These are phyloP conservation scores for Cyprinus carpio DNA, from an alignment of 2,113 vertebrate genomes.

Conservation along the genomic window DNA sequence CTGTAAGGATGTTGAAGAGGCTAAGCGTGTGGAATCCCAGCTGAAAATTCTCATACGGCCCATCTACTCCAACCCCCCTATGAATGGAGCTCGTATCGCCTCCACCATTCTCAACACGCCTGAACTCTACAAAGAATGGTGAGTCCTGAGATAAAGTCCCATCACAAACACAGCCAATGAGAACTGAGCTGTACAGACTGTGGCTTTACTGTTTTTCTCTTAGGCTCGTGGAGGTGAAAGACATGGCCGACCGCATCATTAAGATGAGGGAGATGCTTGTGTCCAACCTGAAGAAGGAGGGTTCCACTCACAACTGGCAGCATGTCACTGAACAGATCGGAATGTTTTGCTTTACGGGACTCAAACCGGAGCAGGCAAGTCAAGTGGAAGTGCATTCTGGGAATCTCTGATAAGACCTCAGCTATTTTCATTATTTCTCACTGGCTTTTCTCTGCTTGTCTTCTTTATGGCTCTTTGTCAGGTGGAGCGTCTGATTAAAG, in stretches of 20 bases:
- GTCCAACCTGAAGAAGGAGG: conserved; percentile 91
- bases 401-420: not conserved
- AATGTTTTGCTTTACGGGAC: conserved; percentile 98
- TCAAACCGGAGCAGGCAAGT: conserved; percentile 93
- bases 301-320: conserved; percentile 92
- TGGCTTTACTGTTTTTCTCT: not conserved
- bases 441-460: not conserved
- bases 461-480: conserved; percentile 59
- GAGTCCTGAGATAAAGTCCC: conserved; percentile 47
- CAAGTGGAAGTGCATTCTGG: not conserved
- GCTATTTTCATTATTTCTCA: not conserved
- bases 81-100: conserved; percentile 94
- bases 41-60: conserved; percentile 97
- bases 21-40: conserved; percentile 94
- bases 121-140: conserved; percentile 91
- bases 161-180: not conserved
- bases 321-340: conserved; percentile 97
- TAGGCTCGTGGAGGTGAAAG: conserved; percentile 91
- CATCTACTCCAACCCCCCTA: conserved; percentile 96
- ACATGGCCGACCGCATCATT: conserved; percentile 96
- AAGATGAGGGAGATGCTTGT: conserved; percentile 92
- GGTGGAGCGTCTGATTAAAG: conserved; percentile 92
- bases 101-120: conserved; percentile 87
- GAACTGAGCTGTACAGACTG: not conserved
- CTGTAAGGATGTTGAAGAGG: conserved; percentile 88